Percentiles rank a stretch among this genome's conserved stretches.
These are phyloP conservation scores for Ectropis crepuscularia DNA, from an alignment of 2,888 invertebrate species.

Conservation along the genomic window DNA sequence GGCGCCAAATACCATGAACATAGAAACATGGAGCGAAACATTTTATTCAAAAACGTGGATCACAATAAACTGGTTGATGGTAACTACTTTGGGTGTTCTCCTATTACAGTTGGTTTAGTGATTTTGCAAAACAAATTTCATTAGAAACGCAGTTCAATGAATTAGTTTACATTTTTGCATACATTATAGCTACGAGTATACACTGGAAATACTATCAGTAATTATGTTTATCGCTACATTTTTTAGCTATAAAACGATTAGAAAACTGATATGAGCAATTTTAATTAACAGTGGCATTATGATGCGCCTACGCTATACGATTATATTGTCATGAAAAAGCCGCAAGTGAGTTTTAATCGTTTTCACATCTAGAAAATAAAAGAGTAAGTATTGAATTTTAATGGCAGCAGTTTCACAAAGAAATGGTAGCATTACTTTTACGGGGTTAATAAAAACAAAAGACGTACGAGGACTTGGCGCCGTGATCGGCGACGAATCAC, in stretches of 20 bases:
- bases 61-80: constrained; percentile 6
- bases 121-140: constrained; percentile 58
- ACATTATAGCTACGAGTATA: constrained; percentile 3
- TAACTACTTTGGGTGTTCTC: constrained; percentile 10
- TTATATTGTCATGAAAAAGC: neutral
- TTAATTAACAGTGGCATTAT: constrained; percentile 8
- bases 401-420: neutral
- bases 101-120: constrained; percentile 49
- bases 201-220: neutral
- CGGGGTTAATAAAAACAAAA: constrained; percentile 30
- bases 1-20: constrained; percentile 7
- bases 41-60: constrained; percentile 9
- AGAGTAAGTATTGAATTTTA: neutral
- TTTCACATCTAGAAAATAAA: constrained; percentile 8
- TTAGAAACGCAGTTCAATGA: constrained; percentile 46
- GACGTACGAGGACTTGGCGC: constrained; percentile 42
- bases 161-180: neutral
- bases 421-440: constrained; percentile 15
- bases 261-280: constrained; percentile 9
- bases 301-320: constrained; percentile 2
- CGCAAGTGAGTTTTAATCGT: neutral
- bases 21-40: constrained; percentile 14
- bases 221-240: constrained; percentile 9
- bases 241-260: constrained; percentile 20
- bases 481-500: constrained; percentile 58